Evolutionary conservation across 2,113 vertebrate species (phyloP), one percentile per base, ranked within the genome.

Genomic region (Myiozetetes cayanensis): DNA sequence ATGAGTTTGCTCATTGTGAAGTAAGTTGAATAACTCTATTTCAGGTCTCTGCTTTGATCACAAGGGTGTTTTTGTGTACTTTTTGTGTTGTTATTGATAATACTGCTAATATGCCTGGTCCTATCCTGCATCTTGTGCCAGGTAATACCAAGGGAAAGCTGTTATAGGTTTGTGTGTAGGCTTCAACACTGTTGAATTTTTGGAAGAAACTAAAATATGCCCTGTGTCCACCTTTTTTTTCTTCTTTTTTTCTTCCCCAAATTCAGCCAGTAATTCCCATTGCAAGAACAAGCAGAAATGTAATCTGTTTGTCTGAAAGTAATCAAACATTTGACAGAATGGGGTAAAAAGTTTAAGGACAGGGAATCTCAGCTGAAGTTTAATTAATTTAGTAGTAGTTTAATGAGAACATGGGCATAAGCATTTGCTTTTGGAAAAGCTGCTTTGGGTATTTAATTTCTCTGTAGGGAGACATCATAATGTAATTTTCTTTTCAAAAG

Each of bases 91-190:
- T 3, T 70, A 47, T 70, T 89, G 21, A 39, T 41, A 55, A 27
- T 43, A 22, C 14, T 65, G 11, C 31, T 66, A 73, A 28, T 92
- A 46, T 25, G 84, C 22, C 17, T 89, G 21, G n/a, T 62, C 21
- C 35, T 62, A 23, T 37, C 4, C 24, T 61, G 31, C 7, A 39
- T 23, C 17, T 39, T 55, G 25, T 24, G 5, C 7, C 41, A 11
- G 4, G 58, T 63, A 65, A 35, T 47, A 39, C 35, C 25, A 71
- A 65, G 28, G 25, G 22, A 49, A 61, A 62, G 22, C 6, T 41
- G 14, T 46, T 61, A 41, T 0, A 0, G 2, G 6, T 46, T 81
- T 86, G 14, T 49, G 13, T 44, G 16, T 41, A 58, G 46, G 7
- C 9, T 84, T 85, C 14, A 65, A 52, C 12, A 52, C 4, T 1